A percentile compares a stretch with the other conserved stretches of the same genome.
These are phyloP conservation scores for Periophthalmus magnuspinnatus DNA, from an alignment of 2,797 vertebrate species.

Conservation along the genomic window DNA sequence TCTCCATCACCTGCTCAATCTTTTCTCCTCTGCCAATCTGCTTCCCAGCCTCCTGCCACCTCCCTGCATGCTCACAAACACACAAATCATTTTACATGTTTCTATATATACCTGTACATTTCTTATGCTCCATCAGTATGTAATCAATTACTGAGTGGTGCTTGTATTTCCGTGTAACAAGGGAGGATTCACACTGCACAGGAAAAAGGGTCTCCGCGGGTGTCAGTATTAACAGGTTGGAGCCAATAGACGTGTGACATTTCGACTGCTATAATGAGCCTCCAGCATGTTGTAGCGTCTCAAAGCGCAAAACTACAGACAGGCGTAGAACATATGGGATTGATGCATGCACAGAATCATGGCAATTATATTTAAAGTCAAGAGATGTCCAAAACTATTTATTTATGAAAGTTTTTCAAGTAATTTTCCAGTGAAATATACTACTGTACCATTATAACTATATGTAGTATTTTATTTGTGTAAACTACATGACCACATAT, in stretches of 20 bases:
- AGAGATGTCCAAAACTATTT: not conserved
- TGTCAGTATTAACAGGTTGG: slow-evolving; percentile 50
- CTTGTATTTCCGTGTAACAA: slow-evolving; percentile 26
- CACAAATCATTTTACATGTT: slow-evolving; percentile 3
- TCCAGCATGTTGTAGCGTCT: slow-evolving; percentile 16
- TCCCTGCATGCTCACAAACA: slow-evolving; percentile 12
- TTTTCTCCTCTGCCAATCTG: slow-evolving; percentile 62
- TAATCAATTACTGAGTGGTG: slow-evolving; percentile 38
- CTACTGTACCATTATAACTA: too few relatives aligned
- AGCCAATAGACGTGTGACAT: slow-evolving; percentile 69
- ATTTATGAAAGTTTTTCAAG: not conserved
- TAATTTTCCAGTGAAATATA: not conserved
- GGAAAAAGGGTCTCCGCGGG: slow-evolving; percentile 55
- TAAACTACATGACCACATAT: not conserved
- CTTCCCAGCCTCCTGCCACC: slow-evolving; percentile 46
- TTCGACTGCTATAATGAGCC: slow-evolving; percentile 47
- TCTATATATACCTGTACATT: slow-evolving; percentile 10
- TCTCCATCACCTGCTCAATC: slow-evolving; percentile 65
- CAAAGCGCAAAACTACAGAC: not conserved
- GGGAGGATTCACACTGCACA: slow-evolving; percentile 35
- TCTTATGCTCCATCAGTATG: slow-evolving; percentile 19
- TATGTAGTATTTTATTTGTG: too few relatives aligned
- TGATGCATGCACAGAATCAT: not conserved
- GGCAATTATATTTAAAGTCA: slow-evolving; percentile 1
- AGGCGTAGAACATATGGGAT: slow-evolving; percentile 2